phyloP scores from a whole-genome alignment of 2,888 invertebrate genomes.

The Alcis repandata region DNA sequence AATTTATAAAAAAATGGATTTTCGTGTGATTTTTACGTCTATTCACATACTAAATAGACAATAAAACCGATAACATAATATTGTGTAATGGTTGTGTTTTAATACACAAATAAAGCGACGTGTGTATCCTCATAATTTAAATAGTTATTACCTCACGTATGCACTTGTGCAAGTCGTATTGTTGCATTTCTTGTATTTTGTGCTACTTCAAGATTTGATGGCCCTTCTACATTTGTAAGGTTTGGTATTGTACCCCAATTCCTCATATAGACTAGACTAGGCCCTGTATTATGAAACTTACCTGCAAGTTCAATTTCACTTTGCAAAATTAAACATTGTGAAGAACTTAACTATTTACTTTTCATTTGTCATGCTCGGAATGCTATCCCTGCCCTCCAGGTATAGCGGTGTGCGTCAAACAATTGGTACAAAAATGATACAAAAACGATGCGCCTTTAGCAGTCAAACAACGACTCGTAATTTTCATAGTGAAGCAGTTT shows the following conservation, averaged over 20 bases:
- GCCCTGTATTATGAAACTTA: background rate
- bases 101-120: background rate
- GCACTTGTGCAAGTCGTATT: conserved; percentile 54
- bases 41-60: background rate
- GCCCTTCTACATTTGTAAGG: conserved; percentile 1
- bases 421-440: no score
- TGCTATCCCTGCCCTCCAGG: no score
- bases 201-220: background rate
- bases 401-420: no score
- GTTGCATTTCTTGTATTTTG: conserved; percentile 47
- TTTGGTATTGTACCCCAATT: background rate
- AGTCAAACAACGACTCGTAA: background rate
- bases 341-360: no score
- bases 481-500: background rate
- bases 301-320: background rate
- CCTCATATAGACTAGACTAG: background rate
- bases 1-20: background rate
- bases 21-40: background rate
- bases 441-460: background rate
- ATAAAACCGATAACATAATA: background rate
- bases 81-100: background rate
- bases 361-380: no score
- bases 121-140: background rate
- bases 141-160: conserved; percentile 51
- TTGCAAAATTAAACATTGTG: background rate